Conservation (phyloP, 2,888 invertebrate genomes). For the Erebia aethiops region DNA sequence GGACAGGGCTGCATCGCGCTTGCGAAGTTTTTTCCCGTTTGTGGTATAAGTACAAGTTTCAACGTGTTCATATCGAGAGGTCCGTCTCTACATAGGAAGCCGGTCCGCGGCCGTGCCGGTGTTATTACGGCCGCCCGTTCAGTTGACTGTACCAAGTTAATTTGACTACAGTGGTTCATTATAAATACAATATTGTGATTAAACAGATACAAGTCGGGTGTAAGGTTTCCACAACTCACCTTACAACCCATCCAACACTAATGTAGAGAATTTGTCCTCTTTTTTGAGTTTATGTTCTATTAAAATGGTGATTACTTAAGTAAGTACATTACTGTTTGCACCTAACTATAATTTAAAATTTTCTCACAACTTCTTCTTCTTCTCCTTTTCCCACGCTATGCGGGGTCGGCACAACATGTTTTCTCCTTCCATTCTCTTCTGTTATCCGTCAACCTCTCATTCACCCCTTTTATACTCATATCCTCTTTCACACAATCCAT, state of each 20-base stretch:
- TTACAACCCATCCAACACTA: background rate
- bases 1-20: background rate
- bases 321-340: too few species aligned
- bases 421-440: too few species aligned
- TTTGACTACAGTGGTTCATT: background rate
- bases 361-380: too few species aligned
- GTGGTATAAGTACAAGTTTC: background rate
- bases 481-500: too few species aligned
- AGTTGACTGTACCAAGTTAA: slow-evolving; percentile 3
- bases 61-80: background rate
- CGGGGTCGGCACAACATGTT: too few species aligned
- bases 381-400: too few species aligned
- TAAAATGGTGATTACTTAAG: background rate
- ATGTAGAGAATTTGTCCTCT: slow-evolving; percentile 5
- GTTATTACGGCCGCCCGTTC: background rate
- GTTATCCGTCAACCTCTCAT: too few species aligned
- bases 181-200: background rate
- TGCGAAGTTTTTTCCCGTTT: background rate
- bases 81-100: slow-evolving; percentile 8
- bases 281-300: background rate
- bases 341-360: too few species aligned
- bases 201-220: background rate
- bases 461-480: too few species aligned
- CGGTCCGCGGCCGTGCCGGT: slow-evolving; percentile 8
- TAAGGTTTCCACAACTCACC: background rate